Base-by-base conservation (phyloP, 2,888 invertebrate genomes). In the Agonopterix heracliana region DNA sequence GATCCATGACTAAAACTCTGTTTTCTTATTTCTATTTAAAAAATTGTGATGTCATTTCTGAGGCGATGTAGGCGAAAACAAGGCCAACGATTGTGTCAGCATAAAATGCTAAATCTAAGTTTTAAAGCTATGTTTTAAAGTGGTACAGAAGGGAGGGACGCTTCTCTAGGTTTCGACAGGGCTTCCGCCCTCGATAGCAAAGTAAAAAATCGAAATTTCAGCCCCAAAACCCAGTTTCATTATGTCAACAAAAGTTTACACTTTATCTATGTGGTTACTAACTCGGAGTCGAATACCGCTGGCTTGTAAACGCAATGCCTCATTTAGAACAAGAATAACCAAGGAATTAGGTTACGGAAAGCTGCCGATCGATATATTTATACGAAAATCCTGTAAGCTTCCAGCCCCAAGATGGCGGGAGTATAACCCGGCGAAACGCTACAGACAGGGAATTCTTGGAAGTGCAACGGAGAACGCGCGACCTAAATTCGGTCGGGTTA, bases 291-390 rank as follows among this genome's bases (percentile, higher is more conserved):
- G 49, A 51, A 50, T 55, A 44, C 49, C 46, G 38, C 45, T 44
- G 41, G 52, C 57, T 56, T 54, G 52, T 55, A 56, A 59, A 61
- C 56, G 51, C 53, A 56, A 56, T 55, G 54, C 52, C 53, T 64
- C 57, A 61, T 63, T 54, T 50, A 54, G 57, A 68, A 69, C 61
- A 46, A 57, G 66, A 71, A 72, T 68, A 67, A 60, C 51, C 55
- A 57, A 50, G 59, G 66, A 85, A 81, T 78, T 77, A 59, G 79
- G 81, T 82, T 82, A 79, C 78, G 66, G 63, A 59, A 66, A 78
- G 75, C 77, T 79, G 76, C 70, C 75, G 83, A 86, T 85, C 86
- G 79, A 86, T 86, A 84, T 81, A 83, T 81, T 74, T 82, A 75
- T 75, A 80, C 73, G 49, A 51, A 54, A 54, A 51, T 51, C 49